phyloP scores from a whole-genome alignment of 2,888 invertebrate species.

The Heteropelma amictum region DNA sequence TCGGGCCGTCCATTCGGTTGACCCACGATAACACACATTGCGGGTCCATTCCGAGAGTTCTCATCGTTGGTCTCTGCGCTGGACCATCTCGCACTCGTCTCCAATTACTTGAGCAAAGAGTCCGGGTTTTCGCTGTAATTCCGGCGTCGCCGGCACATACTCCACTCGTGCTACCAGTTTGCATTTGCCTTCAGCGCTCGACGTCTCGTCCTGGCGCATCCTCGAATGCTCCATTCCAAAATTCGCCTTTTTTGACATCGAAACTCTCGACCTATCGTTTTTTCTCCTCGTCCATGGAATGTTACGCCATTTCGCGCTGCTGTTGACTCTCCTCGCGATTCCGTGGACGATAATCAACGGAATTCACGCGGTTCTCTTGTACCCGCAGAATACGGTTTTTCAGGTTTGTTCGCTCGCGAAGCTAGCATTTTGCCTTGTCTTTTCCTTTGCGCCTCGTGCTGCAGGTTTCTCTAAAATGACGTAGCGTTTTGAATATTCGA shows the following conservation, averaged over 20 bases:
- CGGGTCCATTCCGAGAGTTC: neutral
- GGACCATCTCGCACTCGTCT: constrained; percentile 64
- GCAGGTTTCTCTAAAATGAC: no score
- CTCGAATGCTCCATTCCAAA: neutral
- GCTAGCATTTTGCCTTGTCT: no score
- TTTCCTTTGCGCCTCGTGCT: neutral
- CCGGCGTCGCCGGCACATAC: neutral
- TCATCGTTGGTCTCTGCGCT: constrained; percentile 63
- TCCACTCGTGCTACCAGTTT: no score
- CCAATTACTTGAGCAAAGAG: constrained; percentile 65
- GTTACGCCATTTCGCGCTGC: constrained; percentile 59
- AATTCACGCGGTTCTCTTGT: constrained; percentile 66
- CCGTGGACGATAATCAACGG: constrained; percentile 44
- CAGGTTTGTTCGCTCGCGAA: constrained; percentile 72
- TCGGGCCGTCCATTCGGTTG: neutral
- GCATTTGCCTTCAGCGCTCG: neutral
- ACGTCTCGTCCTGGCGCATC: constrained; percentile 4
- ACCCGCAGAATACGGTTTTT: constrained; percentile 66
- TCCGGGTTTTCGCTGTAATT: constrained; percentile 56
- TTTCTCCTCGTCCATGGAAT: constrained; percentile 56
- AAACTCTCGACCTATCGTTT: no score
- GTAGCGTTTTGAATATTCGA: no score
- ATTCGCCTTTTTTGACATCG: no score
- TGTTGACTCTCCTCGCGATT: constrained; percentile 53
- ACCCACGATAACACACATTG: neutral